A percentile compares a stretch with the other conserved stretches of the same genome.
Evolutionary conservation across 1,140 invertebrate species (phyloP).

Genomic region (Drosophila eugracilis): DNA sequence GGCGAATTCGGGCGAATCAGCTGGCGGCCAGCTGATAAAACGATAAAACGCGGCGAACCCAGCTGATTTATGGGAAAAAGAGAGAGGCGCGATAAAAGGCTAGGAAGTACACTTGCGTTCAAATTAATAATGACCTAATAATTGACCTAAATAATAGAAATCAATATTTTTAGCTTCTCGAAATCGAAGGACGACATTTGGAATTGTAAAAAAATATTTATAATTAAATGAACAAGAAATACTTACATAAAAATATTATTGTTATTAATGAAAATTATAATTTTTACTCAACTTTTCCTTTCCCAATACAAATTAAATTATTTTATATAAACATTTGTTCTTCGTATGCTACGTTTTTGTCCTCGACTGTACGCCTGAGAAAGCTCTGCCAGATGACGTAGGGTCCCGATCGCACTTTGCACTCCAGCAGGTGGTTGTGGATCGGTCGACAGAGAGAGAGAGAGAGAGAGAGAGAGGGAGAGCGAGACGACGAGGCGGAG

Average conservation of each 20-base stretch:
- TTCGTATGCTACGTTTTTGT: not conserved
- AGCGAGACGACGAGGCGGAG: not conserved
- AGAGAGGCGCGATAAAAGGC: not conserved
- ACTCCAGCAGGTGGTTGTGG: slow-evolving; percentile 6
- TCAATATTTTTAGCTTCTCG: not conserved
- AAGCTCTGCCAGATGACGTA: slow-evolving; percentile 26
- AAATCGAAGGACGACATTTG: too few species aligned
- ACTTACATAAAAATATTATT: too few species aligned
- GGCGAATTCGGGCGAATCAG: slow-evolving; percentile 32
- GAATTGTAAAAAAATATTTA: too few species aligned
- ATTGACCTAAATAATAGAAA: not conserved
- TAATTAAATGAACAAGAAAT: too few species aligned
- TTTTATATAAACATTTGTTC: not conserved
- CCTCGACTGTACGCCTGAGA: not conserved
- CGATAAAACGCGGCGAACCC: not conserved
- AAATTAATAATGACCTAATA: not conserved
- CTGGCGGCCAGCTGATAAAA: slow-evolving; percentile 25
- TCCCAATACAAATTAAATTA: too few species aligned
- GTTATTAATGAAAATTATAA: too few species aligned
- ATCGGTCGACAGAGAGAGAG: not conserved
- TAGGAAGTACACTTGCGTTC: slow-evolving; percentile 3
- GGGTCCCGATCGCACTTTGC: slow-evolving; percentile 24
- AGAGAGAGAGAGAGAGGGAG: too few species aligned
- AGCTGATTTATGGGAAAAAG: slow-evolving; percentile 5
- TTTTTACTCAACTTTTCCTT: too few species aligned